A percentile compares a stretch with the other conserved stretches of the same genome.
Conservation (phyloP, 2,888 invertebrate genomes). For the Carcina quercana region DNA sequence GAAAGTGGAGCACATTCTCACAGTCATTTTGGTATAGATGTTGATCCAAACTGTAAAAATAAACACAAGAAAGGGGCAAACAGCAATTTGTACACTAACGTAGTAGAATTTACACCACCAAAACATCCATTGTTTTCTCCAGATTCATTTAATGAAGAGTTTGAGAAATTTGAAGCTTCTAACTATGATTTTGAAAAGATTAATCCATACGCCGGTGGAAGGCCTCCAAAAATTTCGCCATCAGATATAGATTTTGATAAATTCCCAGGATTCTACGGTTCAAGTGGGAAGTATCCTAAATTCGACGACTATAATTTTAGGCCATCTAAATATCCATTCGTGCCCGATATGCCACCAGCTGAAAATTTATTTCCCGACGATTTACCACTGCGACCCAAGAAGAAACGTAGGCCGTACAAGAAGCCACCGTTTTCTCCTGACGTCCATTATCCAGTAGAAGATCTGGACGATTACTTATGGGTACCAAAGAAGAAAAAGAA, state of each 20-base stretch:
- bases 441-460: slow-evolving; percentile 33
- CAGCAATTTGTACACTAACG: slow-evolving; percentile 35
- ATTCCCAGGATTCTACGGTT: background rate
- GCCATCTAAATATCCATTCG: slow-evolving; percentile 27
- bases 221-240: slow-evolving; percentile 42
- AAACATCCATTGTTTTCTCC: slow-evolving; percentile 33
- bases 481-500: slow-evolving; percentile 62
- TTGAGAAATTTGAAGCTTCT: slow-evolving; percentile 46
- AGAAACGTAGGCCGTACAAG: slow-evolving; percentile 47
- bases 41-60: slow-evolving; percentile 56
- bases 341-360: slow-evolving; percentile 44
- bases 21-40: slow-evolving; percentile 49
- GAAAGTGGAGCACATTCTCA: slow-evolving; percentile 44
- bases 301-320: slow-evolving; percentile 20
- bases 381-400: slow-evolving; percentile 43
- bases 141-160: slow-evolving; percentile 39
- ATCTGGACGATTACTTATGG: slow-evolving; percentile 50
- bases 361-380: slow-evolving; percentile 48
- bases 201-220: slow-evolving; percentile 36
- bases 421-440: slow-evolving; percentile 39
- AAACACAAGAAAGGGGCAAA: slow-evolving; percentile 38
- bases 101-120: slow-evolving; percentile 37
- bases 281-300: slow-evolving; percentile 37
- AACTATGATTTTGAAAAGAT: slow-evolving; percentile 47
- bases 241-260: slow-evolving; percentile 21